Evolutionary conservation across 30 jellyfish, hydroid and myxozoan genomes (phyloP).

Genomic region (Aurelia aurita): DNA sequence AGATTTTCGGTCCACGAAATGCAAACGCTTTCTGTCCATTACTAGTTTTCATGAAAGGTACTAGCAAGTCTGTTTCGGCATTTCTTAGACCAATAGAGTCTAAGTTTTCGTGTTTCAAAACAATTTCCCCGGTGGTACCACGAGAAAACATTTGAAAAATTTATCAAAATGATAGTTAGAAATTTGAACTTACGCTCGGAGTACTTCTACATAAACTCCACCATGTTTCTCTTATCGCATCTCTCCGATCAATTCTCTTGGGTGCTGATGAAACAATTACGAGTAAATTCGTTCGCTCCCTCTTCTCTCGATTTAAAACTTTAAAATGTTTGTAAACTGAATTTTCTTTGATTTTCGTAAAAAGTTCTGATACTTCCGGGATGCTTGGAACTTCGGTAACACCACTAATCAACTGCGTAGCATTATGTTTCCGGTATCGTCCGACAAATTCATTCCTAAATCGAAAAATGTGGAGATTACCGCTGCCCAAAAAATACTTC

Average conservation of each 20-base stretch:
- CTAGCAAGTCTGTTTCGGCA: too few species aligned
- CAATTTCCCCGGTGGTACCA: neutral
- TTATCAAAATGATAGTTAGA: neutral
- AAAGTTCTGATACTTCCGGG: too few species aligned
- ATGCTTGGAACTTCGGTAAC: too few species aligned
- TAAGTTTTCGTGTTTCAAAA: too few species aligned
- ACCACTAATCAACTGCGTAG: too few species aligned
- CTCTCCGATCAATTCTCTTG: constrained; percentile 39
- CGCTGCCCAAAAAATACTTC: too few species aligned
- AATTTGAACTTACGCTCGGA: neutral
- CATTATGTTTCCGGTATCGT: too few species aligned
- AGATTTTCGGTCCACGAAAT: too few species aligned
- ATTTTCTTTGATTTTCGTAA: neutral
- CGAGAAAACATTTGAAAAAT: neutral
- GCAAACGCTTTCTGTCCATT: too few species aligned
- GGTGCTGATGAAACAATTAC: constrained; percentile 56
- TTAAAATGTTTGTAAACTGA: constrained; percentile 31
- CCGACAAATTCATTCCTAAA: neutral
- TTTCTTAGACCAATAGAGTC: too few species aligned
- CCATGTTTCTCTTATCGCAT: constrained; percentile 58
- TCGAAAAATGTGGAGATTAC: too few species aligned
- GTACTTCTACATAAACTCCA: constrained; percentile 45
- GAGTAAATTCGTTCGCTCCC: neutral
- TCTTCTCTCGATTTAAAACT: neutral
- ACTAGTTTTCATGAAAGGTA: too few species aligned